Evolutionary conservation across 2,888 invertebrate species (phyloP).

Genomic region (Itoplectis maculator): DNA sequence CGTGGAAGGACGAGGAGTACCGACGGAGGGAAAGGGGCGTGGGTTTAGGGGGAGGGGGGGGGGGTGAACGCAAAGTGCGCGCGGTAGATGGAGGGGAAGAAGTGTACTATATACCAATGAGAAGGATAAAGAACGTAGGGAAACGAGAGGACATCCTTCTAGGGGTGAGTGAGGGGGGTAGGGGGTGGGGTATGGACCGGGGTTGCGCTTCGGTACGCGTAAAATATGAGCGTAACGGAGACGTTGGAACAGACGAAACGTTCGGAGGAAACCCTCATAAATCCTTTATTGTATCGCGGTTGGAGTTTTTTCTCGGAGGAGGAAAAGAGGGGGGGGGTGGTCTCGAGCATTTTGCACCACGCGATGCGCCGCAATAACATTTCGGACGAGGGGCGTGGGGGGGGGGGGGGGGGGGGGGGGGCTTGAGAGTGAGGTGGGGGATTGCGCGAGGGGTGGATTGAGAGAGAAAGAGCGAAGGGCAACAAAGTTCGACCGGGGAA

Average conservation of each 20-base stretch:
- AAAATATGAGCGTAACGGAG: slow-evolving; percentile 64
- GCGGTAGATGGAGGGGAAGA: slow-evolving; percentile 6
- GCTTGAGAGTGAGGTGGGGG: not conserved
- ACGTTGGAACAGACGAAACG: slow-evolving; percentile 55
- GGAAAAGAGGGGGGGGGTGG: slow-evolving; percentile 7
- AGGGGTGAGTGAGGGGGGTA: slow-evolving; percentile 28
- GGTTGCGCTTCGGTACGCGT: slow-evolving; percentile 54
- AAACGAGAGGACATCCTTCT: slow-evolving; percentile 32
- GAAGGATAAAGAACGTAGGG: slow-evolving; percentile 19
- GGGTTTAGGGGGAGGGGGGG: too few species aligned
- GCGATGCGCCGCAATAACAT: slow-evolving; percentile 56
- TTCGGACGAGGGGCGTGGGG: slow-evolving; percentile 44
- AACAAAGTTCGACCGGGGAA: slow-evolving; percentile 34
- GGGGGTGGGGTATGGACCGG: not conserved
- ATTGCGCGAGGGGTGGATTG: too few species aligned
- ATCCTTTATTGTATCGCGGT: slow-evolving; percentile 61
- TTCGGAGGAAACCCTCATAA: slow-evolving; percentile 58
- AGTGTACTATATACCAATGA: slow-evolving; percentile 3
- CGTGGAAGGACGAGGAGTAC: not conserved
- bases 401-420: too few species aligned
- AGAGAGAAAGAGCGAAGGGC: slow-evolving; percentile 24
- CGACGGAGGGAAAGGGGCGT: too few species aligned
- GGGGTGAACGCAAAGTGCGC: slow-evolving; percentile 44
- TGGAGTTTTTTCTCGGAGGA: not conserved
- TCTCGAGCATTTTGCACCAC: slow-evolving; percentile 34